Conservation (phyloP, 2,113 vertebrate genomes). For the Sciurus niger region DNA sequence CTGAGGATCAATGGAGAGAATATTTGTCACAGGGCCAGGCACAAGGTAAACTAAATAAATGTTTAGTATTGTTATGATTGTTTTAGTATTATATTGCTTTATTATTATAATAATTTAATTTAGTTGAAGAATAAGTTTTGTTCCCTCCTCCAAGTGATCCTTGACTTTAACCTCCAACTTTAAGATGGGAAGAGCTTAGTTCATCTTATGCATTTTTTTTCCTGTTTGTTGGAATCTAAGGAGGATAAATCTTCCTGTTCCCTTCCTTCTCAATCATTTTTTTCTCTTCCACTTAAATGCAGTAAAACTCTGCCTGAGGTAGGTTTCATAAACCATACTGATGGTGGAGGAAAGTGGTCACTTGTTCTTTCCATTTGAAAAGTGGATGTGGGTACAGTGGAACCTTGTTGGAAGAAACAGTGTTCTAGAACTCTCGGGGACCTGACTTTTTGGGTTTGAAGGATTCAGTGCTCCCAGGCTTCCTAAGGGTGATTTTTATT, state of each 20-base stretch:
- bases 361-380: background rate
- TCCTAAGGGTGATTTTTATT: background rate
- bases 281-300: background rate
- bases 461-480: background rate
- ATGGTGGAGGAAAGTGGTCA: background rate
- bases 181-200: constrained; percentile 10
- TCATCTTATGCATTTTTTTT: background rate
- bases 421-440: background rate
- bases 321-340: background rate
- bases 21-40: background rate
- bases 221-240: background rate
- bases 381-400: background rate
- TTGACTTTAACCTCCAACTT: constrained; percentile 17
- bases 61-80: background rate
- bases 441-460: background rate
- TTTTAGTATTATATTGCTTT: constrained; percentile 15
- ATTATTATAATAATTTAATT: background rate
- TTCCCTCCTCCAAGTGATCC: background rate
- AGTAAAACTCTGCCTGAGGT: background rate
- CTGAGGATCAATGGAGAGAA: background rate
- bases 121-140: background rate
- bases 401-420: background rate
- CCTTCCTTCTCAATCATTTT: background rate
- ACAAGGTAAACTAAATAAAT: background rate
- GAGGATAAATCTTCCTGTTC: background rate